Evolutionary conservation across 1,140 invertebrate species (phyloP), one percentile per base, ranked within the genome.

Genomic region (Subanguina moxae): DNA sequence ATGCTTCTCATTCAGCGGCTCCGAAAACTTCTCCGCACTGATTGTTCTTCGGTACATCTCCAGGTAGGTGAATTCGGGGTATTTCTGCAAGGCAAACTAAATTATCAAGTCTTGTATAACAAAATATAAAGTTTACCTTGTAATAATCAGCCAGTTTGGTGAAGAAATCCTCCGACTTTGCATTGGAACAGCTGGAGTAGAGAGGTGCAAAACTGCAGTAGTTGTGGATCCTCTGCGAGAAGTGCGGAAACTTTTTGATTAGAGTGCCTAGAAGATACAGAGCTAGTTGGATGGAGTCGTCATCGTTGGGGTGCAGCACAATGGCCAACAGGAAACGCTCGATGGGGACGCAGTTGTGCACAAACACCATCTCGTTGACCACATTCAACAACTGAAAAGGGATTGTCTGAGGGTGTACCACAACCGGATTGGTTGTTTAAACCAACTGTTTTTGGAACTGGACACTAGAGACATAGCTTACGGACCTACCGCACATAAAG

Each of bases 111-210:
- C 17, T 9, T 27, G 15, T 48, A 30, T 1, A 11, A 23, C 42
- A 59, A 70, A 25, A 43, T 0, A 30, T n/a, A 69, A 57, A 28
- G 67, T 19, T 21, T 28, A 70, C 68, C 68, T 73, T 71, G 46
- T 62, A 48, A 63, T 76, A 74, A 25, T 74, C 73, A 27, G 64
- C 48, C 59, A 74, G 56, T 45, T 77, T 76, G n/a, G 30, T 59
- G 57, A 74, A 74, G 46, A 65, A 74, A 17, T 74, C 73, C 27
- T 73, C 74, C 5, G 73, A 76, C 17, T 74, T 74, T n/a, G 73
- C 27, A 25, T 17, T 56, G 23, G 58, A 57, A 15, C 58, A 52
- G 25, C 66, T 59, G 23, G 70, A 62, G 42, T 73, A 46, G 21
- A 57, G 15, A 7, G 68, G 65, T 9, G 68, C 66, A 57, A 70